Conservation (phyloP, 2,113 vertebrate species). For the Malurus elegans region DNA sequence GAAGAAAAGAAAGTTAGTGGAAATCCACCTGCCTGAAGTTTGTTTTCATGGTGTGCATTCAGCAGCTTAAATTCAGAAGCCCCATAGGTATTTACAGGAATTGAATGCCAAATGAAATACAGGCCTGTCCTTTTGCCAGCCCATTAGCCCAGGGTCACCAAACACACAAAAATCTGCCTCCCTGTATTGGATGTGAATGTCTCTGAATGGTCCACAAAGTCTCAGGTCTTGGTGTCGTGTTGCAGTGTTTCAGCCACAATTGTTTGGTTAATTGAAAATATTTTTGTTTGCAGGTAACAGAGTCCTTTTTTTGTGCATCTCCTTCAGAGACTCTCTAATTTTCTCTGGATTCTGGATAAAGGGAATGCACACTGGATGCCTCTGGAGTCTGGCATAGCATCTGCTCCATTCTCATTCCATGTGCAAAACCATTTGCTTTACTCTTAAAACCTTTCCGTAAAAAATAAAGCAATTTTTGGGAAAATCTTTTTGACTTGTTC, state of each 20-base stretch:
- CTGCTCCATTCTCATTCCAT: not conserved
- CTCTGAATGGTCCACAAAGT: not conserved
- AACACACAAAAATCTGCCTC: not conserved
- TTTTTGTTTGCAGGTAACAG: not conserved
- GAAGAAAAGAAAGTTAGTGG: not conserved
- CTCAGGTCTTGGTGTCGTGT: fast-evolving
- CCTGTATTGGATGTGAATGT: fast-evolving
- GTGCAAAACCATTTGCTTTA: not conserved
- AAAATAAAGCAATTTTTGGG: not conserved
- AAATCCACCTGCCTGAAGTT: not conserved
- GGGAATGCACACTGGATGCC: not conserved
- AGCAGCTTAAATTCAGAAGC: not conserved
- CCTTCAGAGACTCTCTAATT: not conserved
- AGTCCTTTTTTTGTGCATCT: fast-evolving
- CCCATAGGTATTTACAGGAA: not conserved
- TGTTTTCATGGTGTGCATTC: not conserved
- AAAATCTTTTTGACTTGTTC: not conserved
- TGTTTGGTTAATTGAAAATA: not conserved
- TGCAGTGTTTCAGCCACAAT: not conserved
- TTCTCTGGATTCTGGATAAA: not conserved
- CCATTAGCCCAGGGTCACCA: not conserved
- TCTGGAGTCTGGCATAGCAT: not conserved
- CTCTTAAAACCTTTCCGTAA: not conserved
- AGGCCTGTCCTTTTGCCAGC: not conserved
- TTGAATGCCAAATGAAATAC: no score